phyloP scores from a whole-genome alignment of 2,113 vertebrate species.

The Natator depressus region DNA sequence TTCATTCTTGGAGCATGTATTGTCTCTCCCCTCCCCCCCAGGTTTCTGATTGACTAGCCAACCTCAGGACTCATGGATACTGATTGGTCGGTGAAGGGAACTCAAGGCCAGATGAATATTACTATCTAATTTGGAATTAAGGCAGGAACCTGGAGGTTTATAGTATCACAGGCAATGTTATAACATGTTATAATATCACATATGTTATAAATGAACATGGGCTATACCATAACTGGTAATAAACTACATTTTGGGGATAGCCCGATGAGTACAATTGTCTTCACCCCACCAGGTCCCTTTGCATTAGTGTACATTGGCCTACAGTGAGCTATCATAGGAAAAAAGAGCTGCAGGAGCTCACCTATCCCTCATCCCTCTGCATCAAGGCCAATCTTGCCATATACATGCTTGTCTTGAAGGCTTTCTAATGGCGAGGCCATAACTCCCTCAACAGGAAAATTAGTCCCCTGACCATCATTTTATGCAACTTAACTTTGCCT shows the following conservation, averaged over 20 bases:
- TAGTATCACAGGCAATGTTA: background rate
- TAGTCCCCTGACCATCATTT: background rate
- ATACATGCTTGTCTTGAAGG: background rate
- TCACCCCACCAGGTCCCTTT: background rate
- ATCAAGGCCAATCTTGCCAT: background rate
- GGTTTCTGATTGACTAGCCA: background rate
- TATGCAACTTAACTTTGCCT: background rate
- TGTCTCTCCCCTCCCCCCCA: background rate
- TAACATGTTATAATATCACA: background rate
- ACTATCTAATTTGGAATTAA: background rate
- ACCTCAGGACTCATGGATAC: background rate
- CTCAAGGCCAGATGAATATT: background rate
- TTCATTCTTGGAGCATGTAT: background rate
- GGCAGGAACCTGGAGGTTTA: background rate
- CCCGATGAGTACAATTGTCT: background rate
- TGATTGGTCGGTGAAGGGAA: background rate
- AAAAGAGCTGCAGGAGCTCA: background rate
- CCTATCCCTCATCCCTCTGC: background rate
- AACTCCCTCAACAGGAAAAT: background rate
- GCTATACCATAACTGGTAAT: background rate
- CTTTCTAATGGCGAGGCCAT: background rate
- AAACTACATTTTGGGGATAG: background rate
- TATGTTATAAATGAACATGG: background rate
- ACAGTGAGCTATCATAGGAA: background rate
- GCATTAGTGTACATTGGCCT: background rate